Base-by-base conservation (phyloP, 2,888 invertebrate species). In the Lasioglossum villosulum region DNA sequence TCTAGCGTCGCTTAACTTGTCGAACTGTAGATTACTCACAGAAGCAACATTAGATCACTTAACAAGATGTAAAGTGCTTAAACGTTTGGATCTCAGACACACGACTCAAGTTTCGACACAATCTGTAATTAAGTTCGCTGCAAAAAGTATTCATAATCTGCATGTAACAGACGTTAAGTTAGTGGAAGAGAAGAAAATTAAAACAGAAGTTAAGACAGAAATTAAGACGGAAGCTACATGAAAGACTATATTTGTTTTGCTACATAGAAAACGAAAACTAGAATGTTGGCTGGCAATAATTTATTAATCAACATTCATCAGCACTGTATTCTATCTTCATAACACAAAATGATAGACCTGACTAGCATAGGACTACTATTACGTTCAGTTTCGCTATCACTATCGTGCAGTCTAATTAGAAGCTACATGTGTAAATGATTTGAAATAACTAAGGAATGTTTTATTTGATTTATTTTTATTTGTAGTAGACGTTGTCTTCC, bases 1-100 rank as follows among this genome's bases (percentile, higher is more conserved):
- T 39, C 96, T 98, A 87, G 96, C 96, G 84, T 97, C 97, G 87
- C 96, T 98, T 56, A 98, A 98, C 95, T 95, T 98, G 90, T 97
- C 98, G 80, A 97, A 97, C 89, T 98, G 98, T 94, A 97, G 97
- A 78, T 96, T 98, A 92, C 96, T 98, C 66, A 98, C 98, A 0
- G 98, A 98, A 95, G 96, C 96, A 23, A 97, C 98, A 89, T 96
- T 98, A 85, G 98, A 98, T 93, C 98, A 98, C 93, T 96, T 98
- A 86, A 96, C 97, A 34, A 96, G 97, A 87, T 98, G 98, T 94
- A 97, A 97, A 93, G 97, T 97, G 92, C 96, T 98, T 86, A 96
- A 95, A 90, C 96, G 97, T 91, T 95, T 98, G 93, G 98, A 98
- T 93, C 96, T 98, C 90, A 96, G 98, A 94, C 98, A 98, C 93